A percentile compares a stretch with the other conserved stretches of the same genome.
Conservation (phyloP, 2,797 vertebrate genomes). For the Acanthopagrus latus region DNA sequence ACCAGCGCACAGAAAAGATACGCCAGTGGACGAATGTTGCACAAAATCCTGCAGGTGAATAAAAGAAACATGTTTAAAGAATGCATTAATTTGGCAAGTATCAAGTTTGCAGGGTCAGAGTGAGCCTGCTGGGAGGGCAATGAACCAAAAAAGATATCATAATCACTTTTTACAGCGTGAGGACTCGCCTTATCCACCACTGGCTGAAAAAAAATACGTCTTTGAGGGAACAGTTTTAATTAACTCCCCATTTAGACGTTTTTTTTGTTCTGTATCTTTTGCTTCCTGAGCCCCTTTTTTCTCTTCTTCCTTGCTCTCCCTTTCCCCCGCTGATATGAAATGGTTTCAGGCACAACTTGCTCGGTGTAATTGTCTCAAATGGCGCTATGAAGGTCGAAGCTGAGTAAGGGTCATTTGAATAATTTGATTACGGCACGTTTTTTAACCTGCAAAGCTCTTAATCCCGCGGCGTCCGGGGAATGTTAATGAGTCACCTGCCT, state of each 20-base stretch:
- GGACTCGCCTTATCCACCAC: conserved; percentile 49
- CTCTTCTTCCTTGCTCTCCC: conserved; percentile 20
- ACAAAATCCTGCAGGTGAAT: conserved; percentile 11
- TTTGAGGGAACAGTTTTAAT: conserved; percentile 76
- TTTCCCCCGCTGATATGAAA: conserved; percentile 62
- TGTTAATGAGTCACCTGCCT: conserved; percentile 79
- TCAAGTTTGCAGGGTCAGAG: conserved; percentile 35
- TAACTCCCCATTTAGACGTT: conserved; percentile 70
- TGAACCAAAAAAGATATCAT: conserved; percentile 50
- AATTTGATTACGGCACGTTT: conserved; percentile 79
- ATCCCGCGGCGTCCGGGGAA: conserved; percentile 67
- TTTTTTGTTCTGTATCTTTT: conserved; percentile 57
- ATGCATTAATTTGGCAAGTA: conserved; percentile 43
- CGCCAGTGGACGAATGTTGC: neutral
- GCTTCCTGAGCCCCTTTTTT: conserved; percentile 25
- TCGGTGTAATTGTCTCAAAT: conserved; percentile 71
- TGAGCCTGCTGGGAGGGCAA: conserved; percentile 57
- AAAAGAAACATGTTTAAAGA: conserved; percentile 6
- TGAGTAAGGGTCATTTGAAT: conserved; percentile 75
- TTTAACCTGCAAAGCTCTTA: conserved; percentile 80
- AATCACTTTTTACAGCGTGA: conserved; percentile 44
- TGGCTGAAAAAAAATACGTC: conserved; percentile 31
- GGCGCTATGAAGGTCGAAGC: conserved; percentile 73
- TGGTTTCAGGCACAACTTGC: conserved; percentile 70
- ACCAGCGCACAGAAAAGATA: neutral